Conservation (phyloP, 1,140 invertebrate species). For the Tribolium castaneum region DNA sequence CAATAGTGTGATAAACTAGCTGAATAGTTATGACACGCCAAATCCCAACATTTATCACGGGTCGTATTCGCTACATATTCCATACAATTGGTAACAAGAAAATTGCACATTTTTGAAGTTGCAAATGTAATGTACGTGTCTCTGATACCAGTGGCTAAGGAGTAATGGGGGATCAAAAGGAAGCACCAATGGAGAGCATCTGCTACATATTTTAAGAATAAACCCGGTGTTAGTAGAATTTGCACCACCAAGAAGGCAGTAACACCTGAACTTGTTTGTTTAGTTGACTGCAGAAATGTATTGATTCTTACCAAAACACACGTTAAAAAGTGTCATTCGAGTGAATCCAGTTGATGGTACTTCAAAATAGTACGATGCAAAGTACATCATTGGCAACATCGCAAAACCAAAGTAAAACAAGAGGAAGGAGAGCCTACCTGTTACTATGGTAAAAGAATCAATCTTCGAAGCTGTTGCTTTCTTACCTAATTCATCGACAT, state of each 20-base stretch:
- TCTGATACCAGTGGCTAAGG: constrained; percentile 65
- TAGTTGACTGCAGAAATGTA: background rate
- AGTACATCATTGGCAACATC: constrained; percentile 70
- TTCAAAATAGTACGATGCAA: constrained; percentile 71
- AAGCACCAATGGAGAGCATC: constrained; percentile 73
- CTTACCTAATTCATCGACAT: constrained; percentile 66
- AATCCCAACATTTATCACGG: background rate
- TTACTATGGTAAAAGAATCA: background rate
- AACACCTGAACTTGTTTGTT: constrained; percentile 65
- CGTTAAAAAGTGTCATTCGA: constrained; percentile 74
- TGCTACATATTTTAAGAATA: constrained; percentile 70
- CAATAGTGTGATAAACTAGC: background rate
- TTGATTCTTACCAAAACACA: constrained; percentile 69
- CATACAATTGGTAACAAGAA: background rate
- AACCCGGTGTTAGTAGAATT: constrained; percentile 69
- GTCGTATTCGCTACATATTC: background rate
- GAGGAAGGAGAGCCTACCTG: constrained; percentile 58
- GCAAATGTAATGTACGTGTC: constrained; percentile 48
- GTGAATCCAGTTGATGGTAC: constrained; percentile 80
- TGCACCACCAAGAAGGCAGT: constrained; percentile 76
- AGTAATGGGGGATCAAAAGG: constrained; percentile 78
- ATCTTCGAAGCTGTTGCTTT: background rate
- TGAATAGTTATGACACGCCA: constrained; percentile 7
- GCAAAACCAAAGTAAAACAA: constrained; percentile 64
- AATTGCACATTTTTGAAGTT: constrained; percentile 42